Base-by-base conservation (phyloP, 2,888 invertebrate species). In the Lomographa bimaculata region DNA sequence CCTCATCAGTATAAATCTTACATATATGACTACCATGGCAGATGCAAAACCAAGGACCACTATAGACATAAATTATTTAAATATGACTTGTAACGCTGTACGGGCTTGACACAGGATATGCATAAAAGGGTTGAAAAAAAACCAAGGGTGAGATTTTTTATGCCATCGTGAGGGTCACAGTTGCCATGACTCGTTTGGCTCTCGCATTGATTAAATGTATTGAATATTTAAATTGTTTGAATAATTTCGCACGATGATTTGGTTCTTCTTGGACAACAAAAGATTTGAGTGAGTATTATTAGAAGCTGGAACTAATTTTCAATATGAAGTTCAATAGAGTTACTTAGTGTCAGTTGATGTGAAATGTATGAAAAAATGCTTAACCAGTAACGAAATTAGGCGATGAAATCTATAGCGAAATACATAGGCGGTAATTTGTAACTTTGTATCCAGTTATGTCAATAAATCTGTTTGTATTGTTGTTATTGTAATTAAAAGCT, bases 81-180 rank as follows among this genome's bases (percentile, higher is more conserved):
- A 87, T 89, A 73, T 86, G 84, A 85, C 83, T 86, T 78, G 87
- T 87, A 86, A 89, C 71, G 76, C 68, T 78, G 82, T 72, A 81
- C 71, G 83, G 71, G 46, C 68, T 14, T 70, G 80, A 78, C 78
- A 83, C 80, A 75, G 79, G 82, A 85, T 87, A 87, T 86, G 85
- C 82, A 84, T 81, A 84, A 84, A 84, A 85, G 85, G 87, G 85
- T 84, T 84, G 60, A 76, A 43, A 85, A 57, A 79, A 85, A 86
- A 74, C 61, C 54, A 67, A 69, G 79, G 84, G 86, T 81, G 76
- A 75, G 64, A 70, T 77, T 85, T 85, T 84, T 86, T 82, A 65
- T 74, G 54, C 57, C 59, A 57, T 46, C 35, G 57, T 9, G 59
- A 57, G 70, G 84, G 82, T 77, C 79, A 75, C 52, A 45, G 51